These are phyloP conservation scores for Polyommatus icarus DNA, from an alignment of 2,888 invertebrate genomes.

Conservation along the genomic window DNA sequence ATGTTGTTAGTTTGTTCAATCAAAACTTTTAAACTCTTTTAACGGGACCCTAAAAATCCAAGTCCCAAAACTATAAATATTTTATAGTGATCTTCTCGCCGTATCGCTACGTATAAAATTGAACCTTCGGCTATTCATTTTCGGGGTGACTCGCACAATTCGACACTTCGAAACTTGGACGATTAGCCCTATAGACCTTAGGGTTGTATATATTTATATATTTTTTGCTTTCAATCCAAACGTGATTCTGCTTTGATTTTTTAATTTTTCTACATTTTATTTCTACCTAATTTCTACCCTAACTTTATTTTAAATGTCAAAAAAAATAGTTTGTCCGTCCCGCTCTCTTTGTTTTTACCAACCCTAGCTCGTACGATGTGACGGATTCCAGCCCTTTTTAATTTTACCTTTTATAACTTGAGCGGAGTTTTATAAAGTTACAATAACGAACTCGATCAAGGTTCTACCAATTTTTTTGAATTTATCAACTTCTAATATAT, in stretches of 20 bases:
- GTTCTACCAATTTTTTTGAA: background rate
- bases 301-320: background rate
- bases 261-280: no score
- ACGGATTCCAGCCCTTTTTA: slow-evolving; percentile 38
- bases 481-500: no score
- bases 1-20: no score
- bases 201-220: background rate
- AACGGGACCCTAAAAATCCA: slow-evolving; percentile 1
- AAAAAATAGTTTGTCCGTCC: background rate
- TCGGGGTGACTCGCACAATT: slow-evolving; percentile 38
- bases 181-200: slow-evolving; percentile 33
- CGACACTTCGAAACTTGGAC: slow-evolving; percentile 38
- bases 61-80: slow-evolving; percentile 21
- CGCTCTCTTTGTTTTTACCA: background rate
- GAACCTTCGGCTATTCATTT: slow-evolving; percentile 37
- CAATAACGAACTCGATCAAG: background rate
- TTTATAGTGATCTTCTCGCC: slow-evolving; percentile 13
- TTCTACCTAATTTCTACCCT: background rate
- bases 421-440: slow-evolving; percentile 22
- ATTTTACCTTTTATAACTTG: slow-evolving; percentile 37
- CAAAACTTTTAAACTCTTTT: background rate
- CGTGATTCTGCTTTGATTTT: no score
- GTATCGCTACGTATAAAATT: slow-evolving; percentile 22
- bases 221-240: no score
- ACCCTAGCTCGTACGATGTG: slow-evolving; percentile 34